Conservation (phyloP, 2,113 vertebrate genomes). For the Phrynosoma blainvillii region DNA sequence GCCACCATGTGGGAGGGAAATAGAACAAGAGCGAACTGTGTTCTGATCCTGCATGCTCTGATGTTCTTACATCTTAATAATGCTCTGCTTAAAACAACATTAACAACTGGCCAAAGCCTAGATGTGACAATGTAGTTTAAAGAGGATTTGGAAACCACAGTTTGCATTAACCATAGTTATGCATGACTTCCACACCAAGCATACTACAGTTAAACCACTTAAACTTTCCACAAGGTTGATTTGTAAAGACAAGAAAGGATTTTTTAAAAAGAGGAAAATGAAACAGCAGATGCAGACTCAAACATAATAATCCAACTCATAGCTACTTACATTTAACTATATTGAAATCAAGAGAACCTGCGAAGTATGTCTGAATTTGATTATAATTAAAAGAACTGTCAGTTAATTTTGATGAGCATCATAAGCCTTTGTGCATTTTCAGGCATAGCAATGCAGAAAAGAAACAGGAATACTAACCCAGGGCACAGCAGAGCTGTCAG, state of each 20-base stretch:
- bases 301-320: neutral
- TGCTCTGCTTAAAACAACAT: too few relatives aligned
- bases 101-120: neutral
- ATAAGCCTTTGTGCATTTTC: neutral
- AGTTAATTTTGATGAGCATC: rapidly evolving
- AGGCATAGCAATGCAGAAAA: neutral
- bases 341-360: neutral
- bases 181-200: neutral
- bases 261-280: neutral
- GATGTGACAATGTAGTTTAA: neutral
- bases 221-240: neutral
- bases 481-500: conserved; percentile 89
- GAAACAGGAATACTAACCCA: conserved; percentile 76
- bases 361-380: neutral
- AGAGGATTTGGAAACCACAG: neutral
- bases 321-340: neutral
- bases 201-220: neutral
- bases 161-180: neutral
- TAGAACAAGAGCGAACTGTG: too few relatives aligned
- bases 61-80: too few relatives aligned
- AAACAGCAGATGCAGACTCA: neutral
- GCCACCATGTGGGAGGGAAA: too few relatives aligned
- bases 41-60: too few relatives aligned
- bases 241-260: neutral
- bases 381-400: too few relatives aligned